Evolutionary conservation across 1,140 invertebrate species (phyloP), one percentile per base, ranked within the genome.

Genomic region (Pissodes strobi): DNA sequence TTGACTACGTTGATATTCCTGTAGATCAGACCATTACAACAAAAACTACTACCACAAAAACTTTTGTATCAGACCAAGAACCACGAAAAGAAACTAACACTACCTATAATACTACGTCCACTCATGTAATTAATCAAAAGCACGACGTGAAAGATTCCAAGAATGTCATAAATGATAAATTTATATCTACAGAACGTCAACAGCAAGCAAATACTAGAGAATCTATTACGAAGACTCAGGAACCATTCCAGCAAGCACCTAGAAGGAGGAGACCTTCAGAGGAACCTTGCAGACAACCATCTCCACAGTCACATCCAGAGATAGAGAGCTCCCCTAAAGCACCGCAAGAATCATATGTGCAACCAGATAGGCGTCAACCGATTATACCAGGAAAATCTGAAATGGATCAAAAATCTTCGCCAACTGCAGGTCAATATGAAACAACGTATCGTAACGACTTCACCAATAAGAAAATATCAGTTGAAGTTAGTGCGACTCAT

Each of bases 401-500:
- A 55, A 9, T 75, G 0, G 67, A 69, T 25, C 45, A 69, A 12
- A 72, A 70, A 68, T 25, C 49, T 21, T 53, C 34, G 30, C 68
- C 70, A 55, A 73, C 71, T 57, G 70, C 82, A 45, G 79, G 81
- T 18, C 78, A 84, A 66, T 86, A 86, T 71, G 76, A 82, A 51
- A 86, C 84, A 9, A 87, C 85, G 1, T 86, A 87, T 67, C 78
- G 84, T 69, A 78, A 77, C 27, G 83, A 85, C 62, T 86, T 79
- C 65, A 79, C 78, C 12, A 80, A 76, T 55, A 85, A 82, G 55
- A 82, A 82, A 67, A 85, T 88, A 27, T 86, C 84, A 61, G 81
- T 83, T 48, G 83, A 86, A 65, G 80, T 84, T 52, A 88, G 86
- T 72, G 85, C 87, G 5, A 84, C 87, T 17, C 88, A 90, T 73